Conservation (phyloP, 2,797 vertebrate species). For the Myotis myotis region DNA sequence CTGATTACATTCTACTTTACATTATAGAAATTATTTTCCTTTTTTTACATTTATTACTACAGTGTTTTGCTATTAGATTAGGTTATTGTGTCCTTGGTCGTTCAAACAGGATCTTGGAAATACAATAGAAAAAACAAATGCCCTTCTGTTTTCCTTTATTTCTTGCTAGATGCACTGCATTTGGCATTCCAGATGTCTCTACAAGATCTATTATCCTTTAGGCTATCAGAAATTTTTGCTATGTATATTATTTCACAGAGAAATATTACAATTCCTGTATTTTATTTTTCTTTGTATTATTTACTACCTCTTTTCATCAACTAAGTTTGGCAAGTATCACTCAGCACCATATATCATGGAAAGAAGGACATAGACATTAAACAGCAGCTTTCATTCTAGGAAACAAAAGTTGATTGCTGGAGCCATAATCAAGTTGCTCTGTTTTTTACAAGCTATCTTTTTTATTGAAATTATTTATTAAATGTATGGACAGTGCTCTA, state of each 20-base stretch:
- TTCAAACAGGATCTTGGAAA: conserved; percentile 2
- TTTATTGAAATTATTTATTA: not conserved
- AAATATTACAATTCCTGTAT: not conserved
- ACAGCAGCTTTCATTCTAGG: not conserved
- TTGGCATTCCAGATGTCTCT: conserved; percentile 45
- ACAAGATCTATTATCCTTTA: conserved; percentile 23
- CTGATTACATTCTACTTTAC: not conserved
- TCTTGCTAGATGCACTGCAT: not conserved
- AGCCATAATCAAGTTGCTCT: not conserved
- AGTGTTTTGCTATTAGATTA: not conserved
- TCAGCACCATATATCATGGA: not conserved
- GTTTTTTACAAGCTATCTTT: not conserved
- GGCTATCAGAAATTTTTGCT: not conserved
- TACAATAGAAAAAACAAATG: not conserved
- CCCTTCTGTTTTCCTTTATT: not conserved
- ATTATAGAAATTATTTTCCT: not conserved
- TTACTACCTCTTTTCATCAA: conserved; percentile 2
- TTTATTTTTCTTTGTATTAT: conserved; percentile 41
- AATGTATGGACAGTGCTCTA: not conserved
- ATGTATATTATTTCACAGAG: conserved; percentile 30
- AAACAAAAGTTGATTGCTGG: not conserved
- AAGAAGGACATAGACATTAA: not conserved
- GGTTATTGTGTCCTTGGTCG: not conserved
- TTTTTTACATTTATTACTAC: not conserved
- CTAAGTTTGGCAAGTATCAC: not conserved